phyloP scores from a whole-genome alignment of 2,888 invertebrate species.

The Silvanus unidentatus region DNA sequence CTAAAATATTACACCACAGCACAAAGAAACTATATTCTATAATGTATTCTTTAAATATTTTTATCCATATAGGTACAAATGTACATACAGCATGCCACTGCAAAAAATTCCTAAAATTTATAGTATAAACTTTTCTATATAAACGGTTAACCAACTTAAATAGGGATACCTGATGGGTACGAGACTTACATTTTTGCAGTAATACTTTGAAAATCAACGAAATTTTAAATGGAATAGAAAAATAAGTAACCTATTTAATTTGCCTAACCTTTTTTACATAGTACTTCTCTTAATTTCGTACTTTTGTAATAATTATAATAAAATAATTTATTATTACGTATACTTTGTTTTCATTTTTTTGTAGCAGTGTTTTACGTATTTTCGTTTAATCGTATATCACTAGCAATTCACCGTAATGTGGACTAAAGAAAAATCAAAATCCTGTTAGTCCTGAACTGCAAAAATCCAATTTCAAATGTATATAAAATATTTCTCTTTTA shows the following conservation, averaged over 20 bases:
- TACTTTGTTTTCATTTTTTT: slow-evolving; percentile 37
- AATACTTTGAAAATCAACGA: slow-evolving; percentile 9
- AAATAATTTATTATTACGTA: slow-evolving; percentile 40
- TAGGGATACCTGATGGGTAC: slow-evolving; percentile 17
- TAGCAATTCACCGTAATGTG: slow-evolving; percentile 28
- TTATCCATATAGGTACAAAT: slow-evolving; percentile 50
- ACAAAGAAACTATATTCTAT: slow-evolving; percentile 48
- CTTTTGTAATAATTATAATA: slow-evolving; percentile 24
- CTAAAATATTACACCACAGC: slow-evolving; percentile 50
- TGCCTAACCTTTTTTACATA: slow-evolving; percentile 32
- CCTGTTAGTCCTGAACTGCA: slow-evolving; percentile 24
- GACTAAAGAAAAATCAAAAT: not conserved
- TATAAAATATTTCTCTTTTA: slow-evolving; percentile 36
- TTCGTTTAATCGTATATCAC: slow-evolving; percentile 40
- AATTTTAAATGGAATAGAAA: slow-evolving; percentile 6
- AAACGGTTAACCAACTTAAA: slow-evolving; percentile 36
- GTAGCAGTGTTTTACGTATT: slow-evolving; percentile 45
- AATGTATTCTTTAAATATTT: slow-evolving; percentile 18
- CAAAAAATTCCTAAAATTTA: slow-evolving; percentile 39
- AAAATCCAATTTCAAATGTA: slow-evolving; percentile 32
- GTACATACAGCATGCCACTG: slow-evolving; percentile 47
- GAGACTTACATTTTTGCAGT: slow-evolving; percentile 3
- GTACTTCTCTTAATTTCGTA: slow-evolving; percentile 24
- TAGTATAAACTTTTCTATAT: slow-evolving; percentile 34
- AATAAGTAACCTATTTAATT: slow-evolving; percentile 30